A percentile compares a stretch with the other conserved stretches of the same genome.
These are phyloP conservation scores for Danionella cerebrum DNA, from an alignment of 2,113 vertebrate genomes.

Conservation along the genomic window DNA sequence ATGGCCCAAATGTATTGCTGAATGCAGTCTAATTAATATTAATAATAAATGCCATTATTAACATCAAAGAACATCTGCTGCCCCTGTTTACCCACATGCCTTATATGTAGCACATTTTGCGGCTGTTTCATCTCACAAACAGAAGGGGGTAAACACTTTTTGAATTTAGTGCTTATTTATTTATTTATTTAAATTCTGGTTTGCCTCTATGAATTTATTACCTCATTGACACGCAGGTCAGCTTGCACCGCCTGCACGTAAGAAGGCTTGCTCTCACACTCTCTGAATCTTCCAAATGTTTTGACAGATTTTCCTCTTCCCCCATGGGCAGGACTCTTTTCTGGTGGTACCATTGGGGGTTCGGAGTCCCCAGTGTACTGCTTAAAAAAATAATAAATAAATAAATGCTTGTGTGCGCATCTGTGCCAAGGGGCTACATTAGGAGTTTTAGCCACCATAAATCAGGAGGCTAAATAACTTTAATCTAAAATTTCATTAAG, in stretches of 20 bases:
- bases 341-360: constrained; percentile 84
- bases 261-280: background rate
- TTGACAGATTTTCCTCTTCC: constrained; percentile 49
- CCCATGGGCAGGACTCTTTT: constrained; percentile 75
- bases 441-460: constrained; percentile 81
- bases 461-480: constrained; percentile 97
- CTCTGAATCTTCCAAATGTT: background rate
- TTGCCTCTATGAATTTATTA: constrained; percentile 37
- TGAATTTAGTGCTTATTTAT: constrained; percentile 42
- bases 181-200: constrained; percentile 39
- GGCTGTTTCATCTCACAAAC: constrained; percentile 96
- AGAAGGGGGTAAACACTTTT: constrained; percentile 87
- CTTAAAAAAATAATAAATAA: constrained; percentile 58
- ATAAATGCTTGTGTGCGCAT: constrained; percentile 76
- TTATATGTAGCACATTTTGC: constrained; percentile 99
- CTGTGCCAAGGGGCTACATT: constrained; percentile 84
- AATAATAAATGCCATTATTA: constrained; percentile 99
- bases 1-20: constrained; percentile 99
- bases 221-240: constrained; percentile 40
- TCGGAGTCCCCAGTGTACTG: constrained; percentile 80
- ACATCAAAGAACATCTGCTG: constrained; percentile 99
- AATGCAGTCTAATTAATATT: constrained; percentile 99
- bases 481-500: constrained; percentile 99
- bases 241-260: background rate
- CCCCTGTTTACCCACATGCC: constrained; percentile 99